phyloP scores from a whole-genome alignment of 2,113 vertebrate species.

The human (Homo sapiens) region GRCh38 chr6:51287001-51287500 shows the following conservation, averaged over 20 bases:
- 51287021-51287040: neutral
- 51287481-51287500: slow-evolving; percentile 4
- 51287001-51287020: neutral
- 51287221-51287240: neutral
- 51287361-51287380: neutral
- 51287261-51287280: neutral
- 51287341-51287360: neutral
- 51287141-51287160: neutral
- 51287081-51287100: neutral
- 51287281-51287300: neutral
- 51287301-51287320: slow-evolving; percentile 13
- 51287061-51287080: neutral
- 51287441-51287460: neutral
- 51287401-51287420: slow-evolving; percentile 12
- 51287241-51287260: neutral
- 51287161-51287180: neutral
- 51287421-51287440: neutral
- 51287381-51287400: slow-evolving; percentile 10
- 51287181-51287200: neutral
- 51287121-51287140: neutral
- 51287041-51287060: neutral
- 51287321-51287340: slow-evolving; percentile 5
- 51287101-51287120: neutral
- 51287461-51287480: slow-evolving; percentile 33
- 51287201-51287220: neutral